A percentile compares a stretch with the other conserved stretches of the same genome.
phyloP scores from a whole-genome alignment of 2,113 vertebrate genomes.

The Psilopogon haemacephalus region DNA sequence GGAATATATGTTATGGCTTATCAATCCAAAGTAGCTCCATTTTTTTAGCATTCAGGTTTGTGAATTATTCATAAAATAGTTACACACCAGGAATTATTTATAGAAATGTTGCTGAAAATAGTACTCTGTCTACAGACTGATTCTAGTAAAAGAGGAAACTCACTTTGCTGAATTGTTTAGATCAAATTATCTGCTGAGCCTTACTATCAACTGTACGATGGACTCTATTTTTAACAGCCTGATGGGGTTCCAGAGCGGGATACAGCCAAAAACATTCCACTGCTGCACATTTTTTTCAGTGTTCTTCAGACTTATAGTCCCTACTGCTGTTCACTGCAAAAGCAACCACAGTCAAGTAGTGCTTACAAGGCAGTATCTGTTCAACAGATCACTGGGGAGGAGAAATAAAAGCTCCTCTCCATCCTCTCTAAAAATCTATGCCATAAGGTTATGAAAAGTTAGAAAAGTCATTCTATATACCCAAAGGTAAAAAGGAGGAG shows the following conservation, averaged over 20 bases:
- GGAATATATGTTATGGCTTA: background rate
- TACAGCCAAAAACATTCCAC: background rate
- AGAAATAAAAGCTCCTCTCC: background rate
- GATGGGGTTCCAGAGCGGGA: background rate
- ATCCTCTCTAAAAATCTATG: background rate
- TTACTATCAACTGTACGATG: background rate
- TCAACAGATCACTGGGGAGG: background rate
- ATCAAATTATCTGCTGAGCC: background rate
- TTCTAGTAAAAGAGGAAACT: background rate
- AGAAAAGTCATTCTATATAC: background rate
- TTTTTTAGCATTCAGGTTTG: background rate
- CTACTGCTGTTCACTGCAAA: background rate
- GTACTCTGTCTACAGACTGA: background rate
- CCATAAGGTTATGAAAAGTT: background rate
- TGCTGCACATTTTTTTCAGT: background rate
- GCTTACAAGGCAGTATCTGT: background rate
- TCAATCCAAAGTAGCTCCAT: background rate
- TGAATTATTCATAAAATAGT: constrained; percentile 15
- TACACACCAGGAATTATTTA: background rate
- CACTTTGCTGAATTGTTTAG: constrained; percentile 12
- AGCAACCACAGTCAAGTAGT: background rate
- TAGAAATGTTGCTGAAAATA: constrained; percentile 25
- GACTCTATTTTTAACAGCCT: background rate
- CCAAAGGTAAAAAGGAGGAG: background rate
- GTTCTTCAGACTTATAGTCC: background rate